Base-by-base conservation (phyloP, 2,888 invertebrate genomes). In the Helobdella robusta region DNA sequence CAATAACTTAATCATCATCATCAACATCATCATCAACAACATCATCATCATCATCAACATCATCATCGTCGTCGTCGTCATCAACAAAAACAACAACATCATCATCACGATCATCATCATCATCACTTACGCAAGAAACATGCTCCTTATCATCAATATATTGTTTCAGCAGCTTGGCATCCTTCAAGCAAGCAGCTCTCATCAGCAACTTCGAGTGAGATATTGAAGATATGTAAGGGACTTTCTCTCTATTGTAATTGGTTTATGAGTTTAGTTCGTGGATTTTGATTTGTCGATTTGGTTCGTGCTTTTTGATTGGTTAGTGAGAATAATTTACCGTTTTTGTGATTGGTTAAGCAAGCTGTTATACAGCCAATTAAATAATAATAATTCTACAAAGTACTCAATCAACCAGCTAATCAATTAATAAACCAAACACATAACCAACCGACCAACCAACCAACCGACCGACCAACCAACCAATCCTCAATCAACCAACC, bases 161-260 rank as follows among this genome's bases (percentile, higher is more conserved):
- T 6, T 73, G 73, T 68, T 80, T 75, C 34, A 82, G 71, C 36
- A 78, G 68, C n/a, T 75, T 74, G 65, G 75, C 70, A 69, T 82
- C 81, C 34, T 78, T 76, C 40, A 76, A 67, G 18, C 75, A 66
- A n/a, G 81, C 78, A 44, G 82, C 81, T 60, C 81, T 72, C 67
- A 81, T 79, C n/a, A 79, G 73, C 63, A 82, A 74, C 65, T 80
- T 80, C 18, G 79, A 79, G 65, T 81, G 76, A 2, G 77, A 76
- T 6, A 72, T 67, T 20, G 78, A 75, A 18, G 82, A 82, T 44
- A 82, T 75, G 69, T 77, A 79, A 18, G 82, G 81, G 52, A 81
- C 74, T 65, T 74, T 73, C 59, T 76, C 75, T 64, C 80, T 79
- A 72, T 23, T 5, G 6, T 18, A 15, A n/a, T n/a, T n/a, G n/a